Evolutionary conservation across 2,888 invertebrate genomes (phyloP), one percentile per base, ranked within the genome.

Genomic region (Notocelia uddmanniana): DNA sequence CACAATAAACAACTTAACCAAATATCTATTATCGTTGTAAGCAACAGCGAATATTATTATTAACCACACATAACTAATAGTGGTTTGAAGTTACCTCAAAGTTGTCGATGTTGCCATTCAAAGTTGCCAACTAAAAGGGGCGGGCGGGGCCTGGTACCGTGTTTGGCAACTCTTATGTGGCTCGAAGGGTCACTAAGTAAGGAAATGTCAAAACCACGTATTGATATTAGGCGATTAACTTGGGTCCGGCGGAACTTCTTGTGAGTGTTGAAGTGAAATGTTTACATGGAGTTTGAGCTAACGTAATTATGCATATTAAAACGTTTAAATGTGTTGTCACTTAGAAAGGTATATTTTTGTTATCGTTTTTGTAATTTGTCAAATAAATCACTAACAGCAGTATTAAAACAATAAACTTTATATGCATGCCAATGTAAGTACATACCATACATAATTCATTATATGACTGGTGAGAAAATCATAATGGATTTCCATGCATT

Each of bases 131-230:
- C 83, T 86, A 80, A 83, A 86, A 82, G 85, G 85, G 87, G 74
- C 66, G 79, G 75, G 77, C 73, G 74, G 62, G 68, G 63, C 71
- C 58, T 48, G 72, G 41, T 58, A 52, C 60, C 71, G 31, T 74
- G 73, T 74, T 69, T 68, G 64, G 63, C 50, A 59, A 63, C 74
- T 68, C 70, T 75, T 73, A 67, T 69, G 69, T 54, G 60, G 67
- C 63, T 82, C 81, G 81, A 85, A 84, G 87, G 88, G 86, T 87
- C 85, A 84, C 83, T 87, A 81, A 81, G 83, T 84, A 85, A 84
- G 88, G 84, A 90, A 89, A 91, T 82, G 92, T 91, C 92, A 89
- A 84, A 86, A 87, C 82, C 92, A 90, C 86, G 80, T 89, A 89
- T 90, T 90, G 90, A 91, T 92, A 91, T 91, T 88, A 85, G 88